These are phyloP conservation scores for Oryzias curvinotus DNA, from an alignment of 2,113 vertebrate genomes.

Conservation along the genomic window DNA sequence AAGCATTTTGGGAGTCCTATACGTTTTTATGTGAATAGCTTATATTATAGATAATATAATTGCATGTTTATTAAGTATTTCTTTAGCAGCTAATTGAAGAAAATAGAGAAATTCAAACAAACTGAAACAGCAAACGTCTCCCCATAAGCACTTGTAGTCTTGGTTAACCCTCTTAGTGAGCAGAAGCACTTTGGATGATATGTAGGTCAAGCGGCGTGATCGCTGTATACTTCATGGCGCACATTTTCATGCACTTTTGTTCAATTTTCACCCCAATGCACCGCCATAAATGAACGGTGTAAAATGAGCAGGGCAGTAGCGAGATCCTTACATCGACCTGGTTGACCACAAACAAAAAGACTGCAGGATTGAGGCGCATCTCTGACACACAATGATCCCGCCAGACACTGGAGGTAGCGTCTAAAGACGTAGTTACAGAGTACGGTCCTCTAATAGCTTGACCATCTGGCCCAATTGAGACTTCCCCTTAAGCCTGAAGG, in stretches of 20 bases:
- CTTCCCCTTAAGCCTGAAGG: conserved; percentile 26
- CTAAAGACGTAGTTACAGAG: background rate
- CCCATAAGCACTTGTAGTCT: background rate
- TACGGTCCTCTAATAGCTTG: conserved; percentile 14
- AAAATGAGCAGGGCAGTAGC: background rate
- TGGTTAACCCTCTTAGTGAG: conserved; percentile 10
- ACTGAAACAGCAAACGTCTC: no score
- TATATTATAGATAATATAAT: no score
- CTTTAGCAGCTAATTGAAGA: no score
- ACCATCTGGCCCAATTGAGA: conserved; percentile 49
- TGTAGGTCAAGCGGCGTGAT: conserved; percentile 56
- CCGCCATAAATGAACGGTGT: conserved; percentile 4
- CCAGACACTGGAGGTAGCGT: conserved; percentile 9
- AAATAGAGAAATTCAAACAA: no score
- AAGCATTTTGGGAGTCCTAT: no score
- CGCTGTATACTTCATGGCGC: conserved; percentile 33
- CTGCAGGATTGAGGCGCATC: background rate
- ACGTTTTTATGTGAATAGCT: no score
- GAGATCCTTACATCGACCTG: background rate
- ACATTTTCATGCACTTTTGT: conserved; percentile 40
- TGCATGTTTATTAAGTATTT: no score
- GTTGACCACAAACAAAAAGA: conserved; percentile 5
- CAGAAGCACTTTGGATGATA: conserved; percentile 42
- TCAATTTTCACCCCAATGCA: conserved; percentile 6
- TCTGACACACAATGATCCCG: conserved; percentile 2